Conservation (phyloP, 2,888 invertebrate genomes). For the Eubasilissa splendida region DNA sequence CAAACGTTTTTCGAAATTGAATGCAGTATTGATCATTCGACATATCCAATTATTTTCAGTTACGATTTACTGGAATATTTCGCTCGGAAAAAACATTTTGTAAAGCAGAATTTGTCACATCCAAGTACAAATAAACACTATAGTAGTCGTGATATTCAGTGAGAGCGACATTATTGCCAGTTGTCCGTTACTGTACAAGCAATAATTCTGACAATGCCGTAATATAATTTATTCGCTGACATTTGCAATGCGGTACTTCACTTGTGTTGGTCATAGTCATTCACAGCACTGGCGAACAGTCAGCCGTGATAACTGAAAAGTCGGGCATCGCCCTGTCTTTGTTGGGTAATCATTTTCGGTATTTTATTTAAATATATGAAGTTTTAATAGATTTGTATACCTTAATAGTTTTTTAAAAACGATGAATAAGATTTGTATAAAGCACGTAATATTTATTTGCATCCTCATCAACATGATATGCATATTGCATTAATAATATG, state of each 20-base stretch:
- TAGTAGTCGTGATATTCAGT: not conserved
- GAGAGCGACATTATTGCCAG: not conserved
- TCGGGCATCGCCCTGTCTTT: not conserved
- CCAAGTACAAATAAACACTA: not conserved
- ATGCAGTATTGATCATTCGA: not conserved
- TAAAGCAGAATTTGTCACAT: not conserved
- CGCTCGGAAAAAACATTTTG: not conserved
- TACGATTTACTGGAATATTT: constrained; percentile 60
- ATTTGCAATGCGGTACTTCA: constrained; percentile 33
- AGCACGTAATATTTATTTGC: no score
- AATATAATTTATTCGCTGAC: constrained; percentile 48
- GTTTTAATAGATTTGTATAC: no score
- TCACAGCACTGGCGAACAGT: not conserved
- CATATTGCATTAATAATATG: no score
- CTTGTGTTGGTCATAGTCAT: constrained; percentile 30
- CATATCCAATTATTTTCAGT: constrained; percentile 58
- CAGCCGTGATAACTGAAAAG: not conserved
- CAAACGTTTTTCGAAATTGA: no score
- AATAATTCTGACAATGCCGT: constrained; percentile 47
- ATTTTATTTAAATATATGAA: no score
- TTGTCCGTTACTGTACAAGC: constrained; percentile 16
- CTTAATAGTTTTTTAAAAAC: no score
- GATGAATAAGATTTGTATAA: no score
- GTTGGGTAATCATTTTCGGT: no score
- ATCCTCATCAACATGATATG: no score